These are phyloP conservation scores for Zophobas atratus DNA, from an alignment of 1,140 invertebrate genomes.

Conservation along the genomic window DNA sequence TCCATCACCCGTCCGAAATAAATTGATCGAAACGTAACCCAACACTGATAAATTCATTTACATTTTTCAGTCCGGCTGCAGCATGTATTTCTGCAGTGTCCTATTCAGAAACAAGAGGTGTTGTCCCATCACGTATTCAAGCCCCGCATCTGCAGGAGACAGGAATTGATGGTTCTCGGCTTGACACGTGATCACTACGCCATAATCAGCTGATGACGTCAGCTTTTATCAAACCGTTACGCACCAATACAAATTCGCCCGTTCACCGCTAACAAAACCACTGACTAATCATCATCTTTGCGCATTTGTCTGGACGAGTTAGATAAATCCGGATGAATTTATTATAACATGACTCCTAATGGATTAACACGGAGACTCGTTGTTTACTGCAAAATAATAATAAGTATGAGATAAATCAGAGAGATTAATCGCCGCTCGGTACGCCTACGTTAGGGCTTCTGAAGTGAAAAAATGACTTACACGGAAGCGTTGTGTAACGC, in stretches of 20 bases:
- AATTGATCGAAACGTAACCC: conserved; percentile 41
- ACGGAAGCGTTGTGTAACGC: neutral
- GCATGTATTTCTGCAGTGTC: conserved; percentile 28
- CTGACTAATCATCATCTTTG: conserved; percentile 14
- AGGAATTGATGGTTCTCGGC: conserved; percentile 44
- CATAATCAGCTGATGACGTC: conserved; percentile 37
- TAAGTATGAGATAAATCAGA: conserved; percentile 33
- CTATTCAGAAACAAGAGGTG: conserved; percentile 22
- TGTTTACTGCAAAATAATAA: conserved; percentile 31
- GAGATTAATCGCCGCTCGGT: conserved; percentile 15
- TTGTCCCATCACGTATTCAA: conserved; percentile 42
- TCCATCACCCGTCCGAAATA: conserved; percentile 30
- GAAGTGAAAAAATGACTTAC: conserved; percentile 6
- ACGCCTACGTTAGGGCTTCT: neutral
- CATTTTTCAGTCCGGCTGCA: conserved; percentile 40
- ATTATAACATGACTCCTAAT: conserved; percentile 30
- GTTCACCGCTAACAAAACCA: conserved; percentile 8
- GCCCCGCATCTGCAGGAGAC: conserved; percentile 30
- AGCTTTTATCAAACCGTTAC: conserved; percentile 13
- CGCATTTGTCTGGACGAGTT: neutral
- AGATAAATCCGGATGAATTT: conserved; percentile 34
- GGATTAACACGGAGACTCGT: conserved; percentile 25
- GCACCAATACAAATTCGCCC: conserved; percentile 18
- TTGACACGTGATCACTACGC: conserved; percentile 44
- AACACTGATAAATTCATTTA: conserved; percentile 49